Conservation (phyloP, 2,797 vertebrate species). For the Microctenopoma lineatum region DNA sequence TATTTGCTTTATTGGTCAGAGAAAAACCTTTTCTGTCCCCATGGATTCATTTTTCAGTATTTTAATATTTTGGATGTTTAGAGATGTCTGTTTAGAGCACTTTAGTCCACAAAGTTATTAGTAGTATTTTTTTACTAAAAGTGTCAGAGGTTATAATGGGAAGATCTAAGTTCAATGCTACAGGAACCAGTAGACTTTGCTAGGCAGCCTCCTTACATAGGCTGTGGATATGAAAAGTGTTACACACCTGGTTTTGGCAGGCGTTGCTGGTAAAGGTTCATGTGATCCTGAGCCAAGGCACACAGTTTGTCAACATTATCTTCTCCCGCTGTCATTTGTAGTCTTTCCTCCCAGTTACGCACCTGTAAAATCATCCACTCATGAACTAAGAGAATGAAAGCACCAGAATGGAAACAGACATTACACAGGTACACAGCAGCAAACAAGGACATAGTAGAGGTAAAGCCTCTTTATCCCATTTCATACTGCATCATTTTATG, state of each 20-base stretch:
- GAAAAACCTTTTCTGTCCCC: too few relatives aligned
- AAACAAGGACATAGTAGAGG: not conserved
- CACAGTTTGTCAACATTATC: slow-evolving; percentile 65
- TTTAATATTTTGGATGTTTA: too few relatives aligned
- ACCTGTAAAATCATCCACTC: slow-evolving; percentile 45
- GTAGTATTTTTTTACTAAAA: too few relatives aligned
- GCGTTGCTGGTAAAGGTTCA: slow-evolving; percentile 65
- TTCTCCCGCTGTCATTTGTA: slow-evolving; percentile 61
- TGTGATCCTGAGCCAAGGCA: slow-evolving; percentile 59
- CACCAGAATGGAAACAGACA: not conserved
- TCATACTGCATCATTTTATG: not conserved
- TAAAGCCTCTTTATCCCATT: not conserved
- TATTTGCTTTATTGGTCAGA: too few relatives aligned
- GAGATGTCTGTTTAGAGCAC: too few relatives aligned
- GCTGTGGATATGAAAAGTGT: slow-evolving; percentile 1
- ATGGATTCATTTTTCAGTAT: too few relatives aligned
- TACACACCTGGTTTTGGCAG: slow-evolving; percentile 73
- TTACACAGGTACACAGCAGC: not conserved
- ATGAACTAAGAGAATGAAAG: not conserved
- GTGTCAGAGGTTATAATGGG: too few relatives aligned
- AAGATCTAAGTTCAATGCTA: not conserved
- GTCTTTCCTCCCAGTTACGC: slow-evolving; percentile 79
- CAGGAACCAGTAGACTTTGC: not conserved
- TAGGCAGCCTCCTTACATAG: not conserved
- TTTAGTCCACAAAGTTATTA: too few relatives aligned